Conservation (phyloP, 2,888 invertebrate species). For the Cephus runcator region DNA sequence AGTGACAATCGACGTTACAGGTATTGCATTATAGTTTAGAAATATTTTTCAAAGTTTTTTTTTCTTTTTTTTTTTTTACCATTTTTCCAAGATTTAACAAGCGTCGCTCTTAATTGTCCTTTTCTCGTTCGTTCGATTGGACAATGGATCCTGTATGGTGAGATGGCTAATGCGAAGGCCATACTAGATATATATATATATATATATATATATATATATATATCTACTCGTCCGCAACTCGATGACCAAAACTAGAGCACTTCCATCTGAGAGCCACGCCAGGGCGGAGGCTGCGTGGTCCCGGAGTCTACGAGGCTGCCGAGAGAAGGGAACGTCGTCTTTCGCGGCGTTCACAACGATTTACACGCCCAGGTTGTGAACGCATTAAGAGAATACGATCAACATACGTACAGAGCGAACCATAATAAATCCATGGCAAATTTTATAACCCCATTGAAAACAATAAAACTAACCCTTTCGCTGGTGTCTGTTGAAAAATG, state of each 20-base stretch:
- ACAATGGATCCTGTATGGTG: neutral
- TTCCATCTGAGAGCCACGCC: slow-evolving; percentile 32
- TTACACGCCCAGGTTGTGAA: neutral
- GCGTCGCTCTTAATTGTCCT: neutral
- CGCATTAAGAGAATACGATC: neutral
- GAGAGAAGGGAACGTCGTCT: slow-evolving; percentile 45
- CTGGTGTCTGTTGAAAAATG: neutral
- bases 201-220: slow-evolving; percentile 1
- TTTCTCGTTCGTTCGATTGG: neutral
- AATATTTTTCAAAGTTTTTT: neutral
- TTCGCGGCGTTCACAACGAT: slow-evolving; percentile 38
- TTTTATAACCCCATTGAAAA: neutral
- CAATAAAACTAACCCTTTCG: neutral
- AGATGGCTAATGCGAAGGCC: slow-evolving; percentile 25
- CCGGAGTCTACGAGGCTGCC: slow-evolving; percentile 24
- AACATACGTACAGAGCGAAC: neutral
- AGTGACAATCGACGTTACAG: neutral
- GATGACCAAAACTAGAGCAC: slow-evolving; percentile 37
- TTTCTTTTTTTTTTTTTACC: neutral
- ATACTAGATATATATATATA: slow-evolving; percentile 1
- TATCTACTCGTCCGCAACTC: slow-evolving; percentile 26
- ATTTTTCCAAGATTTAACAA: neutral
- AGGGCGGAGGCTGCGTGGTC: slow-evolving; percentile 30
- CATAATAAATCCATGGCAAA: neutral
- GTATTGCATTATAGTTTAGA: neutral